Percentiles rank a stretch among this genome's conserved stretches.
phyloP scores from a whole-genome alignment of 2,113 vertebrate genomes.

The Crocuta crocuta region DNA sequence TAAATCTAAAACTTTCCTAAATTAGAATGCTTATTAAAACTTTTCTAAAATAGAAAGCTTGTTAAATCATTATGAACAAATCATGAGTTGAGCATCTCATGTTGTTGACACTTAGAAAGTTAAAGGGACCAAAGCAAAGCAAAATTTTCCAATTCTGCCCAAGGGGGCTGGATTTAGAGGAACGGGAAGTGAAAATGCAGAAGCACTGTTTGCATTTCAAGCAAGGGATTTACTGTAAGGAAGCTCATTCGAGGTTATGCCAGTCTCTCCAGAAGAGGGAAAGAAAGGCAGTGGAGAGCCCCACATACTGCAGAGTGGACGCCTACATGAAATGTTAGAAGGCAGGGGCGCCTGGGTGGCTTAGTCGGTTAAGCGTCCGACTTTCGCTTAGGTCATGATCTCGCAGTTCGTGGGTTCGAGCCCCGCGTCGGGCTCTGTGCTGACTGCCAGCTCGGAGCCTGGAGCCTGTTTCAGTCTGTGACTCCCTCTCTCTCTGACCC shows the following conservation, averaged over 20 bases:
- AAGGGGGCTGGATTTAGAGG: background rate
- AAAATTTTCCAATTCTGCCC: background rate
- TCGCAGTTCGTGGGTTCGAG: too few relatives aligned
- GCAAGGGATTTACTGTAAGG: background rate
- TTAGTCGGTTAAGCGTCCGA: too few relatives aligned
- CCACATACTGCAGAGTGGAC: background rate
- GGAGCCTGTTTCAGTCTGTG: too few relatives aligned
- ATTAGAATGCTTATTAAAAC: background rate
- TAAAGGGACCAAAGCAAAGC: background rate
- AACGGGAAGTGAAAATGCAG: background rate
- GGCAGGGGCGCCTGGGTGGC: too few relatives aligned
- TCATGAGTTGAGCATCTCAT: background rate
- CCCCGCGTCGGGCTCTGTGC: too few relatives aligned
- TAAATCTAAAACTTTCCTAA: background rate
- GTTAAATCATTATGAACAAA: background rate
- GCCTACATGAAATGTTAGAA: background rate
- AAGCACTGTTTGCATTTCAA: background rate
- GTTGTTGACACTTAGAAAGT: background rate
- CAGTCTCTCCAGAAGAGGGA: background rate
- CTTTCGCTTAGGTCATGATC: too few relatives aligned
- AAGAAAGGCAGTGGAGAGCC: background rate
- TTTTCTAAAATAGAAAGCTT: background rate
- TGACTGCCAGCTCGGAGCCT: too few relatives aligned
- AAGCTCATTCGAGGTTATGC: rapidly evolving
- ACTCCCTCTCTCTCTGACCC: too few relatives aligned